phyloP scores from a whole-genome alignment of 2,113 vertebrate genomes.

The Suncus etruscus region DNA sequence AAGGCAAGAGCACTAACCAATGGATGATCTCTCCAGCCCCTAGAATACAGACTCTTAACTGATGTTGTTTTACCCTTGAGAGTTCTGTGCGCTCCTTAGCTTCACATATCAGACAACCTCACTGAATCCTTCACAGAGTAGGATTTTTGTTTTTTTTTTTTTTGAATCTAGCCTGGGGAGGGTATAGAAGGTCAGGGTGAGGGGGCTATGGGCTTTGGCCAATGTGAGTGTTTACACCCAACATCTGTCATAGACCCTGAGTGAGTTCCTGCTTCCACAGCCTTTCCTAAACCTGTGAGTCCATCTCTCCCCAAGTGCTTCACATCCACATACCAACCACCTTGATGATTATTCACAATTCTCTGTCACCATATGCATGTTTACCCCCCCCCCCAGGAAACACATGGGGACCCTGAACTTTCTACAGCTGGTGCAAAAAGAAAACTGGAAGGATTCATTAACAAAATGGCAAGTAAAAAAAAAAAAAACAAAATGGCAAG shows the following conservation, averaged over 20 bases:
- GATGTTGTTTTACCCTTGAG: not conserved
- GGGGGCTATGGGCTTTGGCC: not conserved
- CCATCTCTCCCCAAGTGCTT: not conserved
- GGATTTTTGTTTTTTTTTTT: not conserved
- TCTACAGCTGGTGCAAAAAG: not conserved
- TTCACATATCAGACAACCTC: not conserved
- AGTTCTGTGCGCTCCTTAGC: not conserved
- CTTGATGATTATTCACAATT: not conserved
- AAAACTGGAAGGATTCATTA: slow-evolving; percentile 20
- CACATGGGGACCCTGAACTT: not conserved
- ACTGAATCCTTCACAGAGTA: not conserved
- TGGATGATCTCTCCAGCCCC: no score
- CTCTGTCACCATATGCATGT: not conserved
- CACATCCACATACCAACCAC: not conserved
- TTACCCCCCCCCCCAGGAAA: slow-evolving; percentile 36
- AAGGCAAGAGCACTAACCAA: no score
- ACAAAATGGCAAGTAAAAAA: slow-evolving; percentile 25
- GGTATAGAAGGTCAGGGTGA: not conserved
- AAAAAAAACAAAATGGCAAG: slow-evolving; percentile 25
- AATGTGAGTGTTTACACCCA: not conserved
- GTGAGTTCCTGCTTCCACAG: no score
- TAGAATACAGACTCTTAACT: not conserved
- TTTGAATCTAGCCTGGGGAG: not conserved
- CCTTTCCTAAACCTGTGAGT: not conserved
- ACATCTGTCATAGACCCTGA: not conserved